Evolutionary conservation across 2,888 invertebrate genomes (phyloP).

Genomic region (Lysandra bellargus): DNA sequence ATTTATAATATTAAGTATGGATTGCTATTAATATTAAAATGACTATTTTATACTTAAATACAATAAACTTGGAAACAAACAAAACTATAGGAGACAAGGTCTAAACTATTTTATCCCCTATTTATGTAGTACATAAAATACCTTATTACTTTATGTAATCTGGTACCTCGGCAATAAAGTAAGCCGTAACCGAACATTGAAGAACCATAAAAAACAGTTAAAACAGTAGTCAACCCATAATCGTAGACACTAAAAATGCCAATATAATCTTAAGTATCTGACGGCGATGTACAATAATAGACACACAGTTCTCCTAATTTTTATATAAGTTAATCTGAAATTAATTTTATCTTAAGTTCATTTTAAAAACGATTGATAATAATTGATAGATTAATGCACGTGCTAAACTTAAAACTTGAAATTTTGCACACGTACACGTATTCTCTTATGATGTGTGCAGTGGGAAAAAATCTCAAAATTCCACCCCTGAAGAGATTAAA

Average conservation of each 20-base stretch:
- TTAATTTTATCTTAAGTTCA: too few species aligned
- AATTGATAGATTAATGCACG: too few species aligned
- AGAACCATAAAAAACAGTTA: constrained; percentile 28
- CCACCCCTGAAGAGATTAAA: too few species aligned
- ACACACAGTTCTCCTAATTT: neutral
- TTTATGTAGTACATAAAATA: constrained; percentile 19
- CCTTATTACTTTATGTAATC: constrained; percentile 11
- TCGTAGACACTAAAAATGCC: constrained; percentile 24
- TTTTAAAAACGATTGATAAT: too few species aligned
- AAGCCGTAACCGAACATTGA: constrained; percentile 15
- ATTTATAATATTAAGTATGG: too few species aligned
- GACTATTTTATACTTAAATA: too few species aligned
- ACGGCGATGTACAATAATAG: neutral
- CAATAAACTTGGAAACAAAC: neutral
- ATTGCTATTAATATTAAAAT: too few species aligned
- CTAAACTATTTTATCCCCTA: neutral
- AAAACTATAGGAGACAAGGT: neutral
- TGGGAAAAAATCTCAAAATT: too few species aligned
- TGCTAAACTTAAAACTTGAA: too few species aligned
- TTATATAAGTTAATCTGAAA: too few species aligned
- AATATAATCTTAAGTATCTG: constrained; percentile 24
- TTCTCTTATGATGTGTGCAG: too few species aligned
- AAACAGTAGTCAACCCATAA: constrained; percentile 30
- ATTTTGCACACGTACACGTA: too few species aligned
- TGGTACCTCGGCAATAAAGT: constrained; percentile 13